phyloP scores from a whole-genome alignment of 2,888 invertebrate genomes.

The Lasioglossum villosulum region DNA sequence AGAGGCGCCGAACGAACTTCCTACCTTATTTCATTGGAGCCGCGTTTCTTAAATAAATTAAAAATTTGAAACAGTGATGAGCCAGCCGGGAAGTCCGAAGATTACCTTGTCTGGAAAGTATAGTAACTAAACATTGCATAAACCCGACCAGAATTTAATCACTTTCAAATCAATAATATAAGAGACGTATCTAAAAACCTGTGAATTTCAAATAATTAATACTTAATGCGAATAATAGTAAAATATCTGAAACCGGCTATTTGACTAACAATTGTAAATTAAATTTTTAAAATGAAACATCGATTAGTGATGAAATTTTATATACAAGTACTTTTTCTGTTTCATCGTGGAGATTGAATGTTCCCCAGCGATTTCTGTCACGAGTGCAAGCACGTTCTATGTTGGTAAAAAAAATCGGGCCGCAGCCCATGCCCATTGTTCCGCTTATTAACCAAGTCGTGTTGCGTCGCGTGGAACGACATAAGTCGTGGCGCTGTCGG shows the following conservation, averaged over 20 bases:
- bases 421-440: constrained; percentile 2
- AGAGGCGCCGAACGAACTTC: constrained; percentile 48
- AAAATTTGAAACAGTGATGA: not conserved
- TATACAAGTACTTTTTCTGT: not conserved
- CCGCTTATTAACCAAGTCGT: constrained; percentile 47
- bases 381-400: not conserved
- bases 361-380: not conserved
- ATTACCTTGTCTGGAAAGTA: not conserved
- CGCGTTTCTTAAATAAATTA: not conserved
- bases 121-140: not conserved
- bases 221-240: not conserved
- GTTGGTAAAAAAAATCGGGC: not conserved
- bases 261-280: not conserved
- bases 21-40: not conserved
- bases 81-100: not conserved
- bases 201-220: too few relatives aligned
- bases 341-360: not conserved
- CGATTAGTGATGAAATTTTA: not conserved
- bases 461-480: constrained; percentile 45
- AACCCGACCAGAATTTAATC: not conserved
- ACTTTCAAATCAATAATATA: not conserved
- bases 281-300: not conserved
- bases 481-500: constrained; percentile 64
- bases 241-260: not conserved
- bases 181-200: not conserved